Conservation (phyloP, 2,797 vertebrate genomes). For the Sebastes itinus region DNA sequence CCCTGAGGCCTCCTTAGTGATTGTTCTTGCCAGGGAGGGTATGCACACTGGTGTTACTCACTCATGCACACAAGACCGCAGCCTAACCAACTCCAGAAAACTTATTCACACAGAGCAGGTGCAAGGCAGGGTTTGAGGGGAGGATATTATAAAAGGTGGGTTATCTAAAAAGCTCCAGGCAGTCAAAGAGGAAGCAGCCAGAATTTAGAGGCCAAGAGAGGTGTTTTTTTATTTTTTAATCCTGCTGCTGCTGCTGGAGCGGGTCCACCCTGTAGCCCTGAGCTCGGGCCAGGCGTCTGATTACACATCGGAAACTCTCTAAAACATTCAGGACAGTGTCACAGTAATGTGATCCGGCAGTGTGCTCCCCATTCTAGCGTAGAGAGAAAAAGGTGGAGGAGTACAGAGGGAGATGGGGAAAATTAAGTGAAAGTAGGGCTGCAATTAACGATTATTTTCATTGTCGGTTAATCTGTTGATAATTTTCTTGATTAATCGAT, state of each 20-base stretch:
- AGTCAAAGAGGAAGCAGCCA: conserved; percentile 14
- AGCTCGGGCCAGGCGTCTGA: conserved; percentile 49
- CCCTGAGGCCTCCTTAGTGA: conserved; percentile 35
- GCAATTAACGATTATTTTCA: no score
- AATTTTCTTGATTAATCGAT: no score
- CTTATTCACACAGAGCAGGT: conserved; percentile 33
- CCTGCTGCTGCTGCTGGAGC: conserved; percentile 10
- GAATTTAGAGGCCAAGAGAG: conserved; percentile 21
- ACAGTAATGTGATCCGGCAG: conserved; percentile 64
- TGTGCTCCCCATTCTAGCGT: conserved; percentile 10
- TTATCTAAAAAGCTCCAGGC: conserved; percentile 64
- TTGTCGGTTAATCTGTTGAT: no score
- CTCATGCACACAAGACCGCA: conserved; percentile 13
- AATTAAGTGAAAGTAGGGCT: no score
- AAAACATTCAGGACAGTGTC: conserved; percentile 80
- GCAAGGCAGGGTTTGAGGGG: conserved; percentile 22
- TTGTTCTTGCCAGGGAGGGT: conserved; percentile 35
- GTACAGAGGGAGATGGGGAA: not conserved
- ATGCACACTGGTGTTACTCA: conserved; percentile 11
- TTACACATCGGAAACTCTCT: conserved; percentile 81
- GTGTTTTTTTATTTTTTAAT: conserved; percentile 33
- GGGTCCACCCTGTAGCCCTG: conserved; percentile 25
- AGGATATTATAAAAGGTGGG: conserved; percentile 45
- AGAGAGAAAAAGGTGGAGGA: not conserved
- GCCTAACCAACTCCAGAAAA: conserved; percentile 10